phyloP scores from a whole-genome alignment of 1,140 invertebrate genomes.

The Phocides pigmalion region DNA sequence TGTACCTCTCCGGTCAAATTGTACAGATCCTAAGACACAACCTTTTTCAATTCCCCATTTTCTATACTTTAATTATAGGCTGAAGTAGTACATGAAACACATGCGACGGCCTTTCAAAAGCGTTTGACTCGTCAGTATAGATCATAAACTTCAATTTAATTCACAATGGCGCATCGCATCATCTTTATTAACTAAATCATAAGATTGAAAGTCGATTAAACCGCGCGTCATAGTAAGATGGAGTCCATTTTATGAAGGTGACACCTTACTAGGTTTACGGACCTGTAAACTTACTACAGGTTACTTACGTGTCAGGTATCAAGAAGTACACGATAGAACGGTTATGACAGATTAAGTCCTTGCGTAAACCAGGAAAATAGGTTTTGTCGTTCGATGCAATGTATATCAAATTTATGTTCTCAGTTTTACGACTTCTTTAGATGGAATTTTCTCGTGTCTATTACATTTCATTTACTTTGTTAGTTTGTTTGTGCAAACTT shows the following conservation, averaged over 20 bases:
- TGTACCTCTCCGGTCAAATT: too few species aligned
- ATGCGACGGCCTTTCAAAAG: neutral
- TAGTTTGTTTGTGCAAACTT: too few species aligned
- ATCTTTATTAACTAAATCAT: neutral
- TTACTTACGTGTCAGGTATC: neutral
- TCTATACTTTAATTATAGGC: neutral
- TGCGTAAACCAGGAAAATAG: neutral
- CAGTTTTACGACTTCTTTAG: too few species aligned
- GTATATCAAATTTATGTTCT: too few species aligned
- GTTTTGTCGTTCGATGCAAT: neutral
- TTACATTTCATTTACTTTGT: too few species aligned
- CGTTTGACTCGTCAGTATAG: neutral
- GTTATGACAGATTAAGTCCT: neutral
- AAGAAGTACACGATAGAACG: neutral
- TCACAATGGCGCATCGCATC: neutral
- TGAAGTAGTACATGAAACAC: too few species aligned
- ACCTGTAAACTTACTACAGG: neutral
- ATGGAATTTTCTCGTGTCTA: too few species aligned
- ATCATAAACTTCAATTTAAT: neutral
- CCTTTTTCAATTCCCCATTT: neutral
- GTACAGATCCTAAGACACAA: too few species aligned
- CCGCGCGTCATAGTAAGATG: neutral
- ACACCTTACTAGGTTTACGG: neutral
- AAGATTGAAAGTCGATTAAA: neutral
- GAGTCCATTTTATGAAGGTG: neutral